These are phyloP conservation scores for Rhinichthys klamathensis DNA, from an alignment of 2,113 vertebrate genomes.

Conservation along the genomic window DNA sequence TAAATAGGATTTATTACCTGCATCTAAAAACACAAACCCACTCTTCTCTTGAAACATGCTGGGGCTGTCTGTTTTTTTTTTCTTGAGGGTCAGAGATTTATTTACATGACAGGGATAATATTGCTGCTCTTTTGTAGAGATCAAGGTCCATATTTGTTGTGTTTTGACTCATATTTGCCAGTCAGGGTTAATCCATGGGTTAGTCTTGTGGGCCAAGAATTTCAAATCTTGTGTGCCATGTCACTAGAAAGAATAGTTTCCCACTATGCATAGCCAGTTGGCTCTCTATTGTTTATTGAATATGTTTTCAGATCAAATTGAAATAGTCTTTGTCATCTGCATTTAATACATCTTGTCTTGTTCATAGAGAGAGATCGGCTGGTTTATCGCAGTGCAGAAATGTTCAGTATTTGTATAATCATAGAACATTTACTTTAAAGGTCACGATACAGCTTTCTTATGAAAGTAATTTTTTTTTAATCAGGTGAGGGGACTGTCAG, in stretches of 20 bases:
- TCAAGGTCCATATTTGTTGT: conserved; percentile 48
- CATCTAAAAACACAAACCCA: not conserved
- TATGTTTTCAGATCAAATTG: not conserved
- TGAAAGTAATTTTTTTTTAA: conserved; percentile 55
- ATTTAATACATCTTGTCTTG: not conserved
- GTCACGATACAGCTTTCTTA: not conserved
- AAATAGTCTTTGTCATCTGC: not conserved
- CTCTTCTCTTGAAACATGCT: not conserved
- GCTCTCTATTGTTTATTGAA: not conserved
- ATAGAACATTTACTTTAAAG: not conserved
- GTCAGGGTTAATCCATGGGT: conserved; percentile 17
- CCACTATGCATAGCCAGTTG: not conserved
- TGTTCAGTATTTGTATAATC: not conserved
- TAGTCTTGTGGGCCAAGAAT: not conserved
- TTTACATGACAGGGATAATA: conserved; percentile 32
- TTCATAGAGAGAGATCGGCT: not conserved
- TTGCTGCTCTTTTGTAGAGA: conserved; percentile 11
- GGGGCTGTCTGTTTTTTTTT: not conserved
- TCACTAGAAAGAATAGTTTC: not conserved
- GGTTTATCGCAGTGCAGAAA: not conserved
- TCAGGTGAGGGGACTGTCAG: conserved; percentile 81
- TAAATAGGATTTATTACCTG: conserved; percentile 3
- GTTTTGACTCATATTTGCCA: conserved; percentile 27
- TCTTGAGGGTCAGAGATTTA: conserved; percentile 37
- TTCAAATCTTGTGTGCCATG: not conserved